Percentiles rank a stretch among this genome's conserved stretches.
phyloP scores from a whole-genome alignment of 2,888 invertebrate species.

The Cybosia mesomella region DNA sequence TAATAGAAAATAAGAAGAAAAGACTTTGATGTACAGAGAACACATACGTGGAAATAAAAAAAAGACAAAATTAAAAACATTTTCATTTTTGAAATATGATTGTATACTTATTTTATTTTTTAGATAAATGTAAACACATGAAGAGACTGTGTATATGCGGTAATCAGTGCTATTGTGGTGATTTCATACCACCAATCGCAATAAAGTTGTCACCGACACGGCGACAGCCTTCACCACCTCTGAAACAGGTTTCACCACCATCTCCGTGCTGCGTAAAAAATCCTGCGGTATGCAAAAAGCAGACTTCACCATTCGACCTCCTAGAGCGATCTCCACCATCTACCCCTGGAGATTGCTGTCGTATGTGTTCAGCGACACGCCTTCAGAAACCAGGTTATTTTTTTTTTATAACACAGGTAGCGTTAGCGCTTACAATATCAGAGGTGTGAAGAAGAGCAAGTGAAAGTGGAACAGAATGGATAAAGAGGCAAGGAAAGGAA shows the following conservation, averaged over 20 bases:
- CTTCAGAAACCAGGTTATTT: background rate
- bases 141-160: background rate
- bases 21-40: no score
- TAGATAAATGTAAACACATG: background rate
- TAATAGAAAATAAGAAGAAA: no score
- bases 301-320: background rate
- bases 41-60: no score
- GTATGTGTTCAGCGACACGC: background rate
- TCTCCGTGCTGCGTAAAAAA: background rate
- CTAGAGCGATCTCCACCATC: background rate
- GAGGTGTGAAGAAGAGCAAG: background rate
- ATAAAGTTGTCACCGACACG: background rate
- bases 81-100: no score
- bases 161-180: background rate
- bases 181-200: background rate
- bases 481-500: no score
- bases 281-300: background rate
- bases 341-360: background rate
- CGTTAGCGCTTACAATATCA: background rate
- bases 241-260: background rate
- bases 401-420: background rate
- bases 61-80: no score
- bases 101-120: no score
- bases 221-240: background rate
- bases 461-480: background rate